Evolutionary conservation across 2,797 vertebrate species (phyloP).

Genomic region (Valencia hispanica): DNA sequence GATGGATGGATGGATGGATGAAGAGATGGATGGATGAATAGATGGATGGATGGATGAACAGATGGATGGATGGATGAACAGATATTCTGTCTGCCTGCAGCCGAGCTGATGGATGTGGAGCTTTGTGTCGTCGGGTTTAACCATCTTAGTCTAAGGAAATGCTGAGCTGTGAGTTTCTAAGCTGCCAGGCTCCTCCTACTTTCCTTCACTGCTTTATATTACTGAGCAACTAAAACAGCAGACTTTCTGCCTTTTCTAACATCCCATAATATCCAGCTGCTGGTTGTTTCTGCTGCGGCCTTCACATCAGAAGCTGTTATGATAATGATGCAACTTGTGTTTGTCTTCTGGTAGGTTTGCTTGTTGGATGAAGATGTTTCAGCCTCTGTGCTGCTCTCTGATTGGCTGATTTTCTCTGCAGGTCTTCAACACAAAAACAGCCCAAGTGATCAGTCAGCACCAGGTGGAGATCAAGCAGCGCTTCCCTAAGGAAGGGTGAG

Average conservation of each 20-base stretch:
- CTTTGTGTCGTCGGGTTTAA: no score
- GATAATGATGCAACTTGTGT: background rate
- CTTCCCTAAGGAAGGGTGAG: conserved; percentile 96
- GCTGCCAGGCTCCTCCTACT: background rate
- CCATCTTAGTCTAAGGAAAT: background rate
- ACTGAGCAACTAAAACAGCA: background rate
- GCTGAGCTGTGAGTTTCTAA: background rate
- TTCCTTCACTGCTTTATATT: background rate
- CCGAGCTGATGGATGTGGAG: no score
- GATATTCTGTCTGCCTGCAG: background rate
- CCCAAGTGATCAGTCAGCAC: conserved; percentile 91
- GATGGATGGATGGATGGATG: no score
- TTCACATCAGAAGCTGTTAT: background rate
- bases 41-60: no score
- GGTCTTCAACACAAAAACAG: conserved; percentile 96
- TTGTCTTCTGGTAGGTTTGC: no score
- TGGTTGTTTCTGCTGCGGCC: background rate
- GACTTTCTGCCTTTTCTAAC: background rate
- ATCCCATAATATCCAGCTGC: background rate
- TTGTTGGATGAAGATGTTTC: no score
- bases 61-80: no score
- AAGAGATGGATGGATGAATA: no score
- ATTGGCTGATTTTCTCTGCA: conserved; percentile 58
- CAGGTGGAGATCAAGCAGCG: conserved; percentile 94
- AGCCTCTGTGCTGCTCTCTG: background rate